Conservation (phyloP, 2,797 vertebrate species). For the Miichthys miiuy region DNA sequence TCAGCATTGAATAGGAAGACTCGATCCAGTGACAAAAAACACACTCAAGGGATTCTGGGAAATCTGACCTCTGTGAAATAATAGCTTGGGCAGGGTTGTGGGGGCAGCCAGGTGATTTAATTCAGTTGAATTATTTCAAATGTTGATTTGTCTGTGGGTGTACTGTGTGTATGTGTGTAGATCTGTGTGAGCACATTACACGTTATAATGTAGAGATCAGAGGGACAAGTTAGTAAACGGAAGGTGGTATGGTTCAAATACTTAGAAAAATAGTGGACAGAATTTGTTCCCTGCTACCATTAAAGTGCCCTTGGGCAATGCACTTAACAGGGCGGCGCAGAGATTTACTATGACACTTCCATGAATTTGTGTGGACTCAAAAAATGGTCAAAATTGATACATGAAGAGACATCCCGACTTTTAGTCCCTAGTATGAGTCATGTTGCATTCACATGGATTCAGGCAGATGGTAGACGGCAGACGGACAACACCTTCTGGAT, state of each 20-base stretch:
- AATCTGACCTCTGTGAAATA: conserved; percentile 58
- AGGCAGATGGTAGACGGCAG: no score
- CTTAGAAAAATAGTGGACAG: background rate
- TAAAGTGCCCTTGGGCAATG: background rate
- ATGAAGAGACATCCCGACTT: background rate
- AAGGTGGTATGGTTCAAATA: background rate
- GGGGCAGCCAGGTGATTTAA: conserved; percentile 41
- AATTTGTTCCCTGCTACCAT: background rate
- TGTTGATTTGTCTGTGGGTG: conserved; percentile 33
- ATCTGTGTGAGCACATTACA: conserved; percentile 11
- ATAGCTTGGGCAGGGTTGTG: conserved; percentile 19
- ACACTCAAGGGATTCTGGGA: conserved; percentile 30
- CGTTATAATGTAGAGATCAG: background rate
- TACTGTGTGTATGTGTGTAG: conserved; percentile 5
- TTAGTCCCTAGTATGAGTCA: background rate
- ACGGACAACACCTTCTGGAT: no score
- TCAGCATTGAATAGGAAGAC: conserved; percentile 64
- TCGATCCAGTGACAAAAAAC: conserved; percentile 61
- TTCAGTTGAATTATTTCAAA: conserved; percentile 43
- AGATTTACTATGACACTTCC: background rate
- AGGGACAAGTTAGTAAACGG: background rate
- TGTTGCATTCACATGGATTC: no score
- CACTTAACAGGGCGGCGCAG: background rate
- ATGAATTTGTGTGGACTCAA: background rate
- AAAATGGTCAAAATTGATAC: background rate